Evolutionary conservation across 1,140 invertebrate genomes (phyloP).

Genomic region (Plodia interpunctella): DNA sequence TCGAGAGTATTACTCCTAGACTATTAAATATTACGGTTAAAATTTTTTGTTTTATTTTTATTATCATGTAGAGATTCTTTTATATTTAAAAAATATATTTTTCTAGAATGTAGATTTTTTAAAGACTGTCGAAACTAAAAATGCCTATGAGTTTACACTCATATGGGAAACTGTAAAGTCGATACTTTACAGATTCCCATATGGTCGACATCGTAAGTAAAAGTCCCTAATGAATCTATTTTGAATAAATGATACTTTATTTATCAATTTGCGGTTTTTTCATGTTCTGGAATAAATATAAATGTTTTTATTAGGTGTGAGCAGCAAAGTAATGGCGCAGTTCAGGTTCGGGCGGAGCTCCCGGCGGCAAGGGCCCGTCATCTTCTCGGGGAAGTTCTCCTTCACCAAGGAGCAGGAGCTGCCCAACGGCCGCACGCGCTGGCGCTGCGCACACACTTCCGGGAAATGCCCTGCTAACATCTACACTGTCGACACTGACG

Average conservation of each 20-base stretch:
- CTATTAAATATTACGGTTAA: conserved; percentile 47
- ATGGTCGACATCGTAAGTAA: too few relatives aligned
- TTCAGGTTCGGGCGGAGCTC: conserved; percentile 33
- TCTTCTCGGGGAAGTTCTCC: conserved; percentile 35
- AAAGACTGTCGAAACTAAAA: too few relatives aligned
- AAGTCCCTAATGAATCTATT: too few relatives aligned
- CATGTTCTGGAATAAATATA: not conserved
- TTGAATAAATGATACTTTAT: too few relatives aligned
- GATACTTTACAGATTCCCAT: too few relatives aligned
- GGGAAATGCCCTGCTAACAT: conserved; percentile 41
- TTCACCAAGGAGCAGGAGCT: conserved; percentile 43
- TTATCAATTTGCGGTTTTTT: not conserved
- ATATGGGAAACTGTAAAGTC: too few relatives aligned
- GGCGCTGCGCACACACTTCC: conserved; percentile 34
- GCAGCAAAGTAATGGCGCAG: conserved; percentile 16
- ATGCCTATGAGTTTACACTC: too few relatives aligned
- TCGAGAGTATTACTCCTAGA: conserved; percentile 67
- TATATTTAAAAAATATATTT: too few relatives aligned
- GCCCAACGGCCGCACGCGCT: conserved; percentile 37
- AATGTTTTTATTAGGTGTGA: not conserved
- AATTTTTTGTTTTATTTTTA: not conserved
- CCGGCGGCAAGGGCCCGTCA: conserved; percentile 30
- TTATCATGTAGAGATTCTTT: not conserved
- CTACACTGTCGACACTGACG: conserved; percentile 43
- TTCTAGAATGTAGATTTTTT: too few relatives aligned